Conservation (phyloP, 2,113 vertebrate species). For the Pantherophis guttatus region DNA sequence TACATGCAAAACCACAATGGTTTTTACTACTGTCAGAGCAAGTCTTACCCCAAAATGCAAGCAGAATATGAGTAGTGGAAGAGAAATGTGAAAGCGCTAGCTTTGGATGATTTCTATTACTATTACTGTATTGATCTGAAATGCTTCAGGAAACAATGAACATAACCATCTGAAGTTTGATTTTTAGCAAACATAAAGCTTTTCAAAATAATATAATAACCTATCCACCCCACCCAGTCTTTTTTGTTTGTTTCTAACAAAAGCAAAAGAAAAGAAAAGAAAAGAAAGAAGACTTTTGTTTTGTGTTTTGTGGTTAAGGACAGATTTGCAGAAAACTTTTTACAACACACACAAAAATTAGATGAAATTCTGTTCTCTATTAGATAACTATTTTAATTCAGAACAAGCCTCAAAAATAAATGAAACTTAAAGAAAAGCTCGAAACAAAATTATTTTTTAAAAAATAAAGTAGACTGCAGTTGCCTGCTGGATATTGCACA, state of each 20-base stretch:
- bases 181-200: slow-evolving; percentile 19
- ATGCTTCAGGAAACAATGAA: slow-evolving; percentile 53
- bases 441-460: slow-evolving; percentile 59
- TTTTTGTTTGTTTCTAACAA: background rate
- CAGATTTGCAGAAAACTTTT: slow-evolving; percentile 55
- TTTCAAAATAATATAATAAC: slow-evolving; percentile 15
- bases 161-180: slow-evolving; percentile 45
- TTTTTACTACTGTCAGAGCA: slow-evolving; percentile 46
- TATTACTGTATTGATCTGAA: slow-evolving; percentile 50
- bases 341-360: slow-evolving; percentile 93
- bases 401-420: slow-evolving; percentile 80
- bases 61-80: slow-evolving; percentile 30
- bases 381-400: slow-evolving; percentile 87
- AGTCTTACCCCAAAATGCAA: slow-evolving; percentile 58
- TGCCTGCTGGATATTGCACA: slow-evolving; percentile 82
- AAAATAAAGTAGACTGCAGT: slow-evolving; percentile 69
- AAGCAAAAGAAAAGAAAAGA: slow-evolving; percentile 3
- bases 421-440: slow-evolving; percentile 37
- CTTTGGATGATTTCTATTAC: slow-evolving; percentile 46
- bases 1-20: slow-evolving; percentile 52
- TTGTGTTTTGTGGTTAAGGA: slow-evolving; percentile 54
- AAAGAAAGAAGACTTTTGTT: slow-evolving; percentile 45
- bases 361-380: slow-evolving; percentile 99
- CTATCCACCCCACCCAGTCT: background rate
- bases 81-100: slow-evolving; percentile 54